These are phyloP conservation scores for Idaea straminata DNA, from an alignment of 2,888 invertebrate species.

Conservation along the genomic window DNA sequence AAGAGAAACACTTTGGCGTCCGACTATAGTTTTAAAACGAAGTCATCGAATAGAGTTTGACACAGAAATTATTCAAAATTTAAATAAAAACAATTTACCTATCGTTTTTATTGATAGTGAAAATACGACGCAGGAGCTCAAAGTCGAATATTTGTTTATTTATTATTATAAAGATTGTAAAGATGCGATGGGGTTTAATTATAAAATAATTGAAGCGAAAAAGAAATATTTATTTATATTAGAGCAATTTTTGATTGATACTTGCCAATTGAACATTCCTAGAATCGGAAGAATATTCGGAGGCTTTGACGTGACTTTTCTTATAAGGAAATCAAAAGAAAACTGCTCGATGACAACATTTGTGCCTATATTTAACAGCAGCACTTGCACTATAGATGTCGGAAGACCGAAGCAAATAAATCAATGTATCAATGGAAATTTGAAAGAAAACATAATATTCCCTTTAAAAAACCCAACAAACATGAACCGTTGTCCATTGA, in stretches of 20 bases:
- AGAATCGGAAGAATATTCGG: slow-evolving; percentile 29
- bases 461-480: slow-evolving; percentile 42
- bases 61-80: slow-evolving; percentile 23
- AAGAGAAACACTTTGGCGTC: slow-evolving; percentile 24
- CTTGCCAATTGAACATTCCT: neutral
- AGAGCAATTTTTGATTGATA: neutral
- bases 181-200: slow-evolving; percentile 25
- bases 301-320: slow-evolving; percentile 41
- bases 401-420: slow-evolving; percentile 34
- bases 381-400: slow-evolving; percentile 38
- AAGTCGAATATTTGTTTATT: slow-evolving; percentile 26
- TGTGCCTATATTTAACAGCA: slow-evolving; percentile 40
- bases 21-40: slow-evolving; percentile 29
- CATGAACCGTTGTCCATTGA: slow-evolving; percentile 53
- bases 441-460: slow-evolving; percentile 34
- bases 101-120: slow-evolving; percentile 2
- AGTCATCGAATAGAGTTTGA: slow-evolving; percentile 23
- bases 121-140: neutral
- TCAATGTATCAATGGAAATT: slow-evolving; percentile 37
- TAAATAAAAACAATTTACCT: slow-evolving; percentile 27
- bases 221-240: slow-evolving; percentile 31
- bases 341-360: slow-evolving; percentile 33
- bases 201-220: slow-evolving; percentile 22
- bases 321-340: slow-evolving; percentile 28
- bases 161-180: slow-evolving; percentile 34